A percentile compares a stretch with the other conserved stretches of the same genome.
phyloP scores from a whole-genome alignment of 2,113 vertebrate species.

The Microtus pennsylvanicus region DNA sequence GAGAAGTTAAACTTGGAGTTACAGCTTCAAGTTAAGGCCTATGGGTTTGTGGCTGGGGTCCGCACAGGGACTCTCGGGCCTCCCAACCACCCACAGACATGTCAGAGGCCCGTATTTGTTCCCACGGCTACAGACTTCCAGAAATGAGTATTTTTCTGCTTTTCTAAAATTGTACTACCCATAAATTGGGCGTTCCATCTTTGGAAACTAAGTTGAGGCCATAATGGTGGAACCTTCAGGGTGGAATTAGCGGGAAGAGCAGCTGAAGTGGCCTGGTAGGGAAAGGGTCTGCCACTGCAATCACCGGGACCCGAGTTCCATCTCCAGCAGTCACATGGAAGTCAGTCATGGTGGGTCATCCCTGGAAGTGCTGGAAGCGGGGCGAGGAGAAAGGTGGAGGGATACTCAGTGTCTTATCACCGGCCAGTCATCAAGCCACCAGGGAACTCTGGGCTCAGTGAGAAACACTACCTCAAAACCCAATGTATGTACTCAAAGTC shows the following conservation, averaged over 20 bases:
- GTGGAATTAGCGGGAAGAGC: neutral
- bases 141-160: neutral
- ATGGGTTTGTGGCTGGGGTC: neutral
- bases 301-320: neutral
- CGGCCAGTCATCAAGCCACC: neutral
- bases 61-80: accelerated
- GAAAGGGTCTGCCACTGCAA: neutral
- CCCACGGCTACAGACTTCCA: neutral
- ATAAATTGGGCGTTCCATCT: neutral
- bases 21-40: neutral
- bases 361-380: too few relatives aligned
- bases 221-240: neutral
- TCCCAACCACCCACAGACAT: neutral
- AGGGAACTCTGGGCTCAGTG: neutral
- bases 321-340: neutral
- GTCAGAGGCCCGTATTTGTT: neutral
- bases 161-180: neutral
- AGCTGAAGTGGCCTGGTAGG: too few relatives aligned
- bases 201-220: neutral
- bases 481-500: neutral
- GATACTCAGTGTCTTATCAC: neutral
- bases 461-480: neutral
- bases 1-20: neutral
- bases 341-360: neutral
- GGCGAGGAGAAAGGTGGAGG: too few relatives aligned